Percentiles rank a stretch among this genome's conserved stretches.
phyloP scores from a whole-genome alignment of 1,140 invertebrate genomes.

The Meloidogyne floridensis region DNA sequence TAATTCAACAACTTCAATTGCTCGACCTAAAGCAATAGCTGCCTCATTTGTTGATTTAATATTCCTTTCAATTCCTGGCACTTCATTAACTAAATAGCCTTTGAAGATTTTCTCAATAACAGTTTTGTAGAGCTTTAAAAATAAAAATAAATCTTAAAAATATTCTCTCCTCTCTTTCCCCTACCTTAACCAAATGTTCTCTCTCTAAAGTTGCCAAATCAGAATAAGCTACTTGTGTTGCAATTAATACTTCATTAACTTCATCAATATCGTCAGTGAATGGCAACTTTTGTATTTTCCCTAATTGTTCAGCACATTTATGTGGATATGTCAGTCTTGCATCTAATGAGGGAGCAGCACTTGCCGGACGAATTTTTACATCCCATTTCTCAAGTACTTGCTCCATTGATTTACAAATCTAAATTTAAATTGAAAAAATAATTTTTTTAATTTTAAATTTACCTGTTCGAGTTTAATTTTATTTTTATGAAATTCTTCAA shows the following conservation, averaged over 20 bases:
- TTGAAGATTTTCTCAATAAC: slow-evolving; percentile 2
- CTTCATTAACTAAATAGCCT: not conserved
- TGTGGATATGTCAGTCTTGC: slow-evolving; percentile 8
- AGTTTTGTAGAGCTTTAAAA: not conserved
- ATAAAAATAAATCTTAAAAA: not conserved
- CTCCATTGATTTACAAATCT: slow-evolving; percentile 9
- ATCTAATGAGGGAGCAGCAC: not conserved
- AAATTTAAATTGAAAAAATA: not conserved
- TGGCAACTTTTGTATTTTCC: not conserved
- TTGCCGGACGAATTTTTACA: not conserved
- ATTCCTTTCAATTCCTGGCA: not conserved
- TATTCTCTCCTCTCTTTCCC: too few species aligned
- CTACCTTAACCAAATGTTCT: slow-evolving; percentile 1
- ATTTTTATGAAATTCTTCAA: not conserved
- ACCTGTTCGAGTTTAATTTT: not conserved
- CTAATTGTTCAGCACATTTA: not conserved
- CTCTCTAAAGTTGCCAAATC: slow-evolving; percentile 8
- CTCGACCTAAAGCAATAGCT: not conserved
- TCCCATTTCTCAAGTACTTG: slow-evolving; percentile 4
- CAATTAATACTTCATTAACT: slow-evolving; percentile 3
- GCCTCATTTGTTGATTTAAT: slow-evolving; percentile 4
- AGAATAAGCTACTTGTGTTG: slow-evolving; percentile 9
- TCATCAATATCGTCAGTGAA: not conserved
- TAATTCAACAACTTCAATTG: not conserved
- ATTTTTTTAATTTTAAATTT: not conserved